Evolutionary conservation across 2,888 invertebrate species (phyloP), one percentile per base, ranked within the genome.

Genomic region (Pseudeuparius sepicola): DNA sequence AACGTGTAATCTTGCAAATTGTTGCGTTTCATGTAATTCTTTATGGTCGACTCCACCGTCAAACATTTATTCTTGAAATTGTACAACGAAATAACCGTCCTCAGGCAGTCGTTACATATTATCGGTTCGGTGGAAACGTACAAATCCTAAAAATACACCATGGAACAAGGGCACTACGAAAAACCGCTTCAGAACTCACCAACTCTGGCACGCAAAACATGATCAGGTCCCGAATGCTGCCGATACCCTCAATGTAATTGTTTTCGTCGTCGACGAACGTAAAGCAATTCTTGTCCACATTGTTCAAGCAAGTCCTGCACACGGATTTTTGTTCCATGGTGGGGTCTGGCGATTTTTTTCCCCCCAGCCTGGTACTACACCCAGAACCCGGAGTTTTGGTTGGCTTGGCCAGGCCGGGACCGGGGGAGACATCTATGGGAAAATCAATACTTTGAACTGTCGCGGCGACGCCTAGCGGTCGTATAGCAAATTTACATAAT

Each of bases 161-260:
- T n/a, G n/a, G n/a, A n/a, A n/a, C n/a, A n/a, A n/a, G n/a, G n/a
- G 23, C 3, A 28, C 14, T 31, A 11, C 12, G 15, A 29, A 30
- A 15, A 29, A 30, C n/a, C 9, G 6, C 9, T 14, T 5, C 5
- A 13, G 11, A 18, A 17, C 12, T 11, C 11, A 54, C 54, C 52
- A 54, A 41, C 44, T 54, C 54, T 14, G 54, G 54, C 12, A 53
- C 42, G 39, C 53, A 54, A 31, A 50, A 46, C 36, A 52, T 50
- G 20, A 54, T 27, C 47, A 53, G 48, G 37, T 54, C 54, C 34
- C 44, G 40, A 18, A 50, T 41, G 36, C 41, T 50, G 18, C 48
- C 51, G 12, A 43, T 44, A 43, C 48, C 43, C 31, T 48, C 42
- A 12, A 49, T 40, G 16, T 44, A 44, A 28, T 44, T 45, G 24